Evolutionary conservation across 2,797 vertebrate genomes (phyloP), one percentile per base, ranked within the genome.

Genomic region (Percopsis omiscomaycus): DNA sequence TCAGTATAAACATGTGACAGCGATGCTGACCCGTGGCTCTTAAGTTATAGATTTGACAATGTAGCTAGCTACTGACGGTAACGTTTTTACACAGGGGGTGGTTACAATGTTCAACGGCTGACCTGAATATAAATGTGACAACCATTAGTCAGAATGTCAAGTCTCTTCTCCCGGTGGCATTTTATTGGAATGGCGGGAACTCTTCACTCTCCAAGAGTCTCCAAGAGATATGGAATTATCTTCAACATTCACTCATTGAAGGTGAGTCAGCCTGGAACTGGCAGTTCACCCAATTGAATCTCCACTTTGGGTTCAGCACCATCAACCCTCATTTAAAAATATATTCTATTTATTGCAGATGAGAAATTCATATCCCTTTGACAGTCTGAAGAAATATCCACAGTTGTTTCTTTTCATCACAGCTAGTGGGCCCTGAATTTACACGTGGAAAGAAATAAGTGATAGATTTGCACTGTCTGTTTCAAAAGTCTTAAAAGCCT

Each of bases 261-360:
- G 75, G 67, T 72, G 74, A 83, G 72, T 83, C 73, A 77, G 68
- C 74, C 59, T 60, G 61, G 66, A 62, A 29, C 37, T 16, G 47
- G 61, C 30, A 29, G 49, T 30, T 64, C 47, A 66, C 77, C 65
- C 69, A 56, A 68, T 85, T 71, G 73, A 69, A 83, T 88, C 72
- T 79, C 63, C 80, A 73, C 76, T 70, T 79, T 59, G 69, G 73
- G 69, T 86, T 72, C 71, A 76, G 42, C 66, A 54, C 55, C 47
- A 60, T 44, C 22, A 11, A 59, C 55, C 63, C 6, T 42, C 68
- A 52, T 68, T 72, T 44, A 52, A 56, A 27, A 0, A 67, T 79
- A 22, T 22, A 22, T 74, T 66, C 69, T 64, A 75, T 84, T 70
- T 52, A 80, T 81, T 82, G 77, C 50, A 74, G 78, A 63, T 10